Evolutionary conservation across 2,113 vertebrate genomes (phyloP).

Genomic region (Rhineura floridana): DNA sequence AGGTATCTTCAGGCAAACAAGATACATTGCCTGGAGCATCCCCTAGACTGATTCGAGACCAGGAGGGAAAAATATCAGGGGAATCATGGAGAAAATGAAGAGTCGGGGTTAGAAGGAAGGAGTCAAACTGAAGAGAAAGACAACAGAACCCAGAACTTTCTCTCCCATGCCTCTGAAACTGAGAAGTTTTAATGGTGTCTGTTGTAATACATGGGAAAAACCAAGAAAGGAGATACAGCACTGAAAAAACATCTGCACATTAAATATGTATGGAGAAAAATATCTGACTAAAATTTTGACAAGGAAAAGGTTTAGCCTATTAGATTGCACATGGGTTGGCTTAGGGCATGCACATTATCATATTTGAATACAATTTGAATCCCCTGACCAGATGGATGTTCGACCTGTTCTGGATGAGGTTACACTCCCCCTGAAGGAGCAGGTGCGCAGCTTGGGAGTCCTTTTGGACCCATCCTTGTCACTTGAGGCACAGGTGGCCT

Average conservation of each 20-base stretch:
- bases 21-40: neutral
- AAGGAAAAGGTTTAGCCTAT: neutral
- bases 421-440: no score
- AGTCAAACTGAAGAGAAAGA: neutral
- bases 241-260: neutral
- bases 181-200: no score
- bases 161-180: neutral
- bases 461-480: no score
- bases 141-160: neutral
- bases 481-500: no score
- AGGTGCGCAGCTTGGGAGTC: no score
- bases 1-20: neutral
- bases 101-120: neutral
- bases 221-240: neutral
- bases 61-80: neutral
- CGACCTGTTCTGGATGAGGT: no score
- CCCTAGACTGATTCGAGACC: neutral
- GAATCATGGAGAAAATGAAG: neutral
- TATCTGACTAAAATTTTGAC: neutral
- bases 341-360: neutral
- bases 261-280: neutral
- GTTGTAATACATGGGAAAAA: neutral
- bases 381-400: no score
- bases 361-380: neutral
- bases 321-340: neutral